phyloP scores from a whole-genome alignment of 1,140 invertebrate genomes.

The Aleiodes sp. region DNA sequence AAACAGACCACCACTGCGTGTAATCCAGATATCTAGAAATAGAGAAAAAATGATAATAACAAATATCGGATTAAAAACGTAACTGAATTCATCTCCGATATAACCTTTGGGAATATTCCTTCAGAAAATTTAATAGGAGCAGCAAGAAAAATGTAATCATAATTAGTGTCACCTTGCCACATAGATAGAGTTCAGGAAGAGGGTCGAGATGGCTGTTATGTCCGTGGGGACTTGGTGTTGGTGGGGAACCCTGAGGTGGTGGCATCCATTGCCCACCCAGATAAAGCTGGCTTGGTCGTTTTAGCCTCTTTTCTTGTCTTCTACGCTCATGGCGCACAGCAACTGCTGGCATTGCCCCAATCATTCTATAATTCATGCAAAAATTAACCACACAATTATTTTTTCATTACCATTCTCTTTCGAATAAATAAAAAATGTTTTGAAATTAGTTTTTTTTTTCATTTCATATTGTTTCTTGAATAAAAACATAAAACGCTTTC shows the following conservation, averaged over 20 bases:
- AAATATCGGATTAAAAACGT: background rate
- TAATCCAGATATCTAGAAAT: slow-evolving; percentile 73
- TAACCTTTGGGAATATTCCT: background rate
- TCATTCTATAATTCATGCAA: slow-evolving; percentile 71
- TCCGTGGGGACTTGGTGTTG: slow-evolving; percentile 68
- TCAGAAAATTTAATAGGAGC: background rate
- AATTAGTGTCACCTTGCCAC: slow-evolving; percentile 72
- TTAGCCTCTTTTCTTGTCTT: slow-evolving; percentile 76
- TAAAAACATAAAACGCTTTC: background rate
- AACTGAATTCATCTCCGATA: background rate
- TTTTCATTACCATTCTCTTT: background rate
- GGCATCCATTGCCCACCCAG: slow-evolving; percentile 70
- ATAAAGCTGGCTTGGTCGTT: slow-evolving; percentile 77
- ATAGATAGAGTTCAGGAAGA: slow-evolving; percentile 76
- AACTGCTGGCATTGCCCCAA: slow-evolving; percentile 86
- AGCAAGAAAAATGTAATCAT: background rate
- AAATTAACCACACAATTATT: background rate
- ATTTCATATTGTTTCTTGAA: background rate
- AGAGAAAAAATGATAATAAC: background rate
- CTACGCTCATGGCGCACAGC: slow-evolving; percentile 82
- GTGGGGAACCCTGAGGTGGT: slow-evolving; percentile 69
- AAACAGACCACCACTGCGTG: slow-evolving; percentile 80
- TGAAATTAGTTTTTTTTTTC: background rate
- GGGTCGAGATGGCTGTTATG: slow-evolving; percentile 67
- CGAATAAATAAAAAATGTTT: background rate